Base-by-base conservation (phyloP, 2,113 vertebrate genomes). In the Chamaetylas fuelleborni region DNA sequence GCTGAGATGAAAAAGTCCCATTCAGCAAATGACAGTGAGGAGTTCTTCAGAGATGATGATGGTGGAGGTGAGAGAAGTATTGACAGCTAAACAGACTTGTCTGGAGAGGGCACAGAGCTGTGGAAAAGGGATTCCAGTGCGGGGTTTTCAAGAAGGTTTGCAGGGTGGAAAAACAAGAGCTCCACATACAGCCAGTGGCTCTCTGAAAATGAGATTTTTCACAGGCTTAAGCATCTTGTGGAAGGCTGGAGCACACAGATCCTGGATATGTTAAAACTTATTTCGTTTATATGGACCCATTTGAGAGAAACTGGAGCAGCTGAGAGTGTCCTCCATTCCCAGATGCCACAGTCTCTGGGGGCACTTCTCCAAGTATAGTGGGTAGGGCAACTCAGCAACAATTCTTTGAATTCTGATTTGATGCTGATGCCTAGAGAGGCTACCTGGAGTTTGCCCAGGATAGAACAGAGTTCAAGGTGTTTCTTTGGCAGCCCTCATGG, bases 1-100 rank as follows among this genome's bases (percentile, higher is more conserved):
- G 98, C 99, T 0, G 99, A 99, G 97, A 99, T 99, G 99, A 99
- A 99, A 97, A 99, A 99, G 93, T 99, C 99, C 1, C 99, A 99
- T 94, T 99, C 99, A 0, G 99, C 99, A 90, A 99, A 99, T 0
- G 99, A 99, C 98, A 99, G 99, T 5, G 99, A 99, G 91, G 99
- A 99, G 74, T 99, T 99, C 97, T 99, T 99, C 97, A 98, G 99
- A 87, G 99, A 99, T 88, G 99, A 99, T 13, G 98, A 98, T 0
- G 97, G 98, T 0, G 97, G 79, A 69, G 99, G 99, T 99, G 94
- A 97, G 86, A 88, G 33, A 61, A 77, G 19, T 48, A 20, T 3
- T 74, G 38, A 4, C 62, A 43, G 25, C 72, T 47, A 23, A 38
- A 43, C 34, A 61, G 25, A 8, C 22, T 45, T 62, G 58, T 62